These are phyloP conservation scores for Hylyphantes graminicola DNA, from an alignment of 1,140 invertebrate species.

Conservation along the genomic window DNA sequence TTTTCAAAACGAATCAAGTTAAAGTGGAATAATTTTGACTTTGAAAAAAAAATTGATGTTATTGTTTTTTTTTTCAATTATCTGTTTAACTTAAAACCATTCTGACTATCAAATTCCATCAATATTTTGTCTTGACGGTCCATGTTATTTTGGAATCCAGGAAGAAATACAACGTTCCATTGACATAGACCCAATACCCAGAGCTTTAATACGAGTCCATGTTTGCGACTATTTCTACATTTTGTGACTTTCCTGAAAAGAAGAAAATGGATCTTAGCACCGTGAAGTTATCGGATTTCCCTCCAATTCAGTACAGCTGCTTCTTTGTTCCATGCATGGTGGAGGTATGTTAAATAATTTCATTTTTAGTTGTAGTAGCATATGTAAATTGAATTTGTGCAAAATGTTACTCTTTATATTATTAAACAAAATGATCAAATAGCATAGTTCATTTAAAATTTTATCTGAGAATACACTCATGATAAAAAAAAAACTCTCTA, in stretches of 20 bases:
- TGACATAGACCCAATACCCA: neutral
- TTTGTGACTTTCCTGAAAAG: conserved; percentile 33
- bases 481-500: too few species aligned
- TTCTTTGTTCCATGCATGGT: conserved; percentile 61
- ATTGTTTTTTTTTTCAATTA: too few species aligned
- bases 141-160: neutral
- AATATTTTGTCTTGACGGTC: too few species aligned
- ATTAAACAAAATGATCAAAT: too few species aligned
- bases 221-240: neutral
- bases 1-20: too few species aligned
- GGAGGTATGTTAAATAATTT: conserved; percentile 51
- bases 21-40: too few species aligned
- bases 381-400: too few species aligned
- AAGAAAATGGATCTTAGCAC: conserved; percentile 41
- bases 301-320: conserved; percentile 62
- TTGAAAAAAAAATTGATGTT: too few species aligned
- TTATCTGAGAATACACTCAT: too few species aligned
- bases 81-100: neutral
- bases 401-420: too few species aligned
- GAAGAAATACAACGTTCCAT: neutral
- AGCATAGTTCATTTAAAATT: too few species aligned
- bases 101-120: neutral
- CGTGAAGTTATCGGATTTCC: conserved; percentile 60
- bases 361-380: neutral
- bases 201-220: neutral